phyloP scores from a whole-genome alignment of 2,888 invertebrate genomes.

The Drosophila pullipes region DNA sequence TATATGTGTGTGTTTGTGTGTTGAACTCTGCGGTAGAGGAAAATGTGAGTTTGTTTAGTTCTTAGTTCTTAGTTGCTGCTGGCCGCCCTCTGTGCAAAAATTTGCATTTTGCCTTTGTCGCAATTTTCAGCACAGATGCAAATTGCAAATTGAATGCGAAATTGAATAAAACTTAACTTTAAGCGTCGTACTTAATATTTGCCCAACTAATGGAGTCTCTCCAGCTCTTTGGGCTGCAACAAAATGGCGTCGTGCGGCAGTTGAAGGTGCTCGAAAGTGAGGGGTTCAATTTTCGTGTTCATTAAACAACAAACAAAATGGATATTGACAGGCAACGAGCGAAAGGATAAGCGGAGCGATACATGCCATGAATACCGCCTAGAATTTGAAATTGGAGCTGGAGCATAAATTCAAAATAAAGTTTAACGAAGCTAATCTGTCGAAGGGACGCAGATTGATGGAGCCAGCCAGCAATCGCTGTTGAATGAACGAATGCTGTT shows the following conservation, averaged over 20 bases:
- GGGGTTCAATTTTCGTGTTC: conserved; percentile 81
- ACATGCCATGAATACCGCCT: conserved; percentile 58
- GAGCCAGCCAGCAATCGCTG: conserved; percentile 18
- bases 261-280: conserved; percentile 13
- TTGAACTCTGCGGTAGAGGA: conserved; percentile 2
- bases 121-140: conserved; percentile 68
- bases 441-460: conserved; percentile 35
- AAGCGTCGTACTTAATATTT: conserved; percentile 25
- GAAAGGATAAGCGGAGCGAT: conserved; percentile 71
- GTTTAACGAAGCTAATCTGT: conserved; percentile 80
- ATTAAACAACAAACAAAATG: conserved; percentile 82
- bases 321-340: conserved; percentile 53
- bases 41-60: conserved; percentile 34
- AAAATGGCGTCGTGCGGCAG: conserved; percentile 52
- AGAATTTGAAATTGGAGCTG: conserved; percentile 59
- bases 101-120: conserved; percentile 43
- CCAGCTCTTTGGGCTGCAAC: conserved; percentile 18
- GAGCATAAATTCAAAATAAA: conserved; percentile 78
- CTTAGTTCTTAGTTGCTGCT: conserved; percentile 24
- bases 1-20: background rate
- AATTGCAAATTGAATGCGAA: conserved; percentile 43
- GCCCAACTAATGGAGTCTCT: conserved; percentile 15
- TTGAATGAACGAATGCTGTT: conserved; percentile 18
- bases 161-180: conserved; percentile 62
- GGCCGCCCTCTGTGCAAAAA: conserved; percentile 39